Evolutionary conservation across 2,797 vertebrate genomes (phyloP).

Genomic region (Dromococcyx pavoninus): DNA sequence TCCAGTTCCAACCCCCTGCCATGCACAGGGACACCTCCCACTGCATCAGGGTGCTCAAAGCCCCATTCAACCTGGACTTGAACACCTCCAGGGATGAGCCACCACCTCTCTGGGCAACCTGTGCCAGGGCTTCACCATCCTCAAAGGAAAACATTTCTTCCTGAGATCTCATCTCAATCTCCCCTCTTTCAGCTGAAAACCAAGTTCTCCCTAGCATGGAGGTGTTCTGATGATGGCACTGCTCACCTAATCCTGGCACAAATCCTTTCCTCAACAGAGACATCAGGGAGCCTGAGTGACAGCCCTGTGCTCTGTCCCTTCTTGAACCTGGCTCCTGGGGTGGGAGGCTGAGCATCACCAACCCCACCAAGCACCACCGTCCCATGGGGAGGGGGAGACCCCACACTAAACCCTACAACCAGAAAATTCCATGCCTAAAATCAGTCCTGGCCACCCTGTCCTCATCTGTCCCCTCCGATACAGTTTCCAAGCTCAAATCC

Average conservation of each 20-base stretch:
- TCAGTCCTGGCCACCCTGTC: neutral
- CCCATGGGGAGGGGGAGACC: neutral
- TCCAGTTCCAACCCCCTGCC: too few species aligned
- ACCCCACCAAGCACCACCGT: accelerated
- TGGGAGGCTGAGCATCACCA: neutral
- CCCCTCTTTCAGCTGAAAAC: too few species aligned
- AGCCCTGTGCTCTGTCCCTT: neutral
- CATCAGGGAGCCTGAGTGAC: neutral
- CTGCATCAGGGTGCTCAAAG: too few species aligned
- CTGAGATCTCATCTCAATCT: too few species aligned
- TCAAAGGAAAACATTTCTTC: too few species aligned
- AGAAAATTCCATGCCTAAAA: neutral
- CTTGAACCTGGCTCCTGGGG: neutral
- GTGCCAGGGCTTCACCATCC: too few species aligned
- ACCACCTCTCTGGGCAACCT: too few species aligned
- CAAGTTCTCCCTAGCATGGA: too few species aligned
- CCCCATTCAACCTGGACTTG: too few species aligned
- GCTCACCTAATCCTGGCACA: neutral
- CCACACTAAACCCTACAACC: neutral
- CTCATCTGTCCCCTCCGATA: neutral
- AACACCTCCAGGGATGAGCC: too few species aligned
- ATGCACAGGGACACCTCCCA: too few species aligned
- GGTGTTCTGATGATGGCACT: accelerated
- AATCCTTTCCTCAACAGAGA: neutral
- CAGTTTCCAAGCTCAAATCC: neutral